Percentiles rank a stretch among this genome's conserved stretches.
These are phyloP conservation scores for Drosophila novamexicana DNA, from an alignment of 1,140 invertebrate species.

Conservation along the genomic window DNA sequence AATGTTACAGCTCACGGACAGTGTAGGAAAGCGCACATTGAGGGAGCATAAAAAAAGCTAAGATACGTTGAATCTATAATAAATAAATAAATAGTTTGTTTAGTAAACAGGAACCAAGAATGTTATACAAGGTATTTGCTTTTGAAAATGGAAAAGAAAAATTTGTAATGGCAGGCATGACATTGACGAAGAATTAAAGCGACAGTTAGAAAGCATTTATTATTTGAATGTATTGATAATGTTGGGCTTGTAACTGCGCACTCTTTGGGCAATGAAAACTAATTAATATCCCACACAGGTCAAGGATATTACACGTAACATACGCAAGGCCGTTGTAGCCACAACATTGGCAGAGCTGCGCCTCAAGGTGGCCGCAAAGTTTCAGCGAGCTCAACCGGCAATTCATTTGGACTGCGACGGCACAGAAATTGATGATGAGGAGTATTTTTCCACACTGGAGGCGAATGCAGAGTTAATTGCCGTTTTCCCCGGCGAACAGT, in stretches of 20 bases:
- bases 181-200: not conserved
- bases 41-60: too few species aligned
- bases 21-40: too few species aligned
- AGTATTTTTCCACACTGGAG: constrained; percentile 93
- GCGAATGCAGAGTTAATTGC: constrained; percentile 93
- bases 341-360: constrained; percentile 90
- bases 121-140: too few species aligned
- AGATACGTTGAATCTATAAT: too few species aligned
- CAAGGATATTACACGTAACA: constrained; percentile 89
- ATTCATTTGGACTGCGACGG: constrained; percentile 93
- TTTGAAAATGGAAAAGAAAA: too few species aligned
- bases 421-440: constrained; percentile 95
- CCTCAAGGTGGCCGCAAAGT: constrained; percentile 88
- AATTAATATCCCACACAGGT: constrained; percentile 61
- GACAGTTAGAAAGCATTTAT: not conserved
- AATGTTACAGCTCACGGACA: not conserved
- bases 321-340: constrained; percentile 92
- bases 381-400: constrained; percentile 87
- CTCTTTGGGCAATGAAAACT: constrained; percentile 1
- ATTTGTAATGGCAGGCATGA: not conserved
- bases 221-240: not conserved
- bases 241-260: not conserved
- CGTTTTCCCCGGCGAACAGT: constrained; percentile 90
- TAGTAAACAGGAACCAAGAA: too few species aligned
- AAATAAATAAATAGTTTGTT: too few species aligned